Evolutionary conservation across 2,113 vertebrate species (phyloP).

Genomic region (Hepsetus odoe): DNA sequence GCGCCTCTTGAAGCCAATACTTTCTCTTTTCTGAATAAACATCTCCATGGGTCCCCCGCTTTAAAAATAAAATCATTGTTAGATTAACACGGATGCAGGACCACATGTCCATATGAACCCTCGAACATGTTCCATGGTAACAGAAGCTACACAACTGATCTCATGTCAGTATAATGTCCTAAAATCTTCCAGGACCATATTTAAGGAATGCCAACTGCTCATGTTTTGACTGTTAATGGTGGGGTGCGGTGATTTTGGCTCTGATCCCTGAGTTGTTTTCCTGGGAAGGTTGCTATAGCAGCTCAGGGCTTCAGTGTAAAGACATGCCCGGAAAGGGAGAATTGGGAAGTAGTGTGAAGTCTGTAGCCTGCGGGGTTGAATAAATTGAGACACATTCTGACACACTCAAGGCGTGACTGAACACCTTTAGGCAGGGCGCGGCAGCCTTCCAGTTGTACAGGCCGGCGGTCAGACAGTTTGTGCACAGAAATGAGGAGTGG

Average conservation of each 20-base stretch:
- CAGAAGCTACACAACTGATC: background rate
- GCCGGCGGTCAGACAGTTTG: constrained; percentile 24
- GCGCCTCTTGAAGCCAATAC: too few species aligned
- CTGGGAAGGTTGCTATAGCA: background rate
- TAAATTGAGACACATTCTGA: background rate
- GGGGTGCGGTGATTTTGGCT: background rate
- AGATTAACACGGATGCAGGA: background rate
- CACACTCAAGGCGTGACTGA: constrained; percentile 22
- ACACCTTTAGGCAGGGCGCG: constrained; percentile 45
- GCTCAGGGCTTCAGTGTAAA: background rate
- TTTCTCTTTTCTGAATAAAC: too few species aligned
- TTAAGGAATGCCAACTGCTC: too few species aligned
- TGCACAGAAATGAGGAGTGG: constrained; percentile 22
- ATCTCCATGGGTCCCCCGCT: too few species aligned
- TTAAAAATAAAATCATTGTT: background rate
- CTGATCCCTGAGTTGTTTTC: constrained; percentile 9
- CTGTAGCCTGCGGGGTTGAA: constrained; percentile 26
- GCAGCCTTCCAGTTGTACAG: constrained; percentile 7
- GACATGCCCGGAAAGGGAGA: constrained; percentile 13
- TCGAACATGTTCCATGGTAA: background rate
- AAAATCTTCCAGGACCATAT: background rate
- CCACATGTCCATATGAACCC: background rate
- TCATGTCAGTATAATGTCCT: background rate
- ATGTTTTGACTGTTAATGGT: background rate
- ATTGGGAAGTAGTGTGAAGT: constrained; percentile 26